These are phyloP conservation scores for Atherinosoma microstoma DNA, from an alignment of 2,797 vertebrate genomes.

Conservation along the genomic window DNA sequence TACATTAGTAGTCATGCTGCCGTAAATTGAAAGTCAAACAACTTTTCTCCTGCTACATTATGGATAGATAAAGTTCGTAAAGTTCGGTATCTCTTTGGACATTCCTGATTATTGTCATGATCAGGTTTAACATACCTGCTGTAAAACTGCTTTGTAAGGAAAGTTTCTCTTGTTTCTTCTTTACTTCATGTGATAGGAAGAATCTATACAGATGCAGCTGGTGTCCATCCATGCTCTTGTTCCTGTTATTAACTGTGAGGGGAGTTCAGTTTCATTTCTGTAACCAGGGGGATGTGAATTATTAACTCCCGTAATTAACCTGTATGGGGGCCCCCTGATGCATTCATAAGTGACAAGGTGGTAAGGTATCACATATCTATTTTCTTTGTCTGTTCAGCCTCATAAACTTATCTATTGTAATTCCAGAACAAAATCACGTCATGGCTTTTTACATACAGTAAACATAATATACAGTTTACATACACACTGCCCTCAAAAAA, in stretches of 20 bases:
- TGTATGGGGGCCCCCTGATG: constrained; percentile 13
- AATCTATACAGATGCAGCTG: neutral
- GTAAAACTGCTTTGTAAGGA: neutral
- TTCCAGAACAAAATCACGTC: neutral
- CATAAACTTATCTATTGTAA: constrained; percentile 14
- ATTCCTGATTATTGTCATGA: neutral
- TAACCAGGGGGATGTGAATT: constrained; percentile 44
- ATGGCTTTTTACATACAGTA: constrained; percentile 3
- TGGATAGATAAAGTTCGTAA: neutral
- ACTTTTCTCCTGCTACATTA: neutral
- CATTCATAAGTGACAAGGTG: constrained; percentile 8
- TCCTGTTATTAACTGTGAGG: constrained; percentile 29
- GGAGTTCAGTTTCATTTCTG: constrained; percentile 47
- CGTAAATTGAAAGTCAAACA: neutral
- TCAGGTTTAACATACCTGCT: neutral
- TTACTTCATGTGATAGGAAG: neutral
- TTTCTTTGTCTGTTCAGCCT: constrained; percentile 30
- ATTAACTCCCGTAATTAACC: constrained; percentile 59
- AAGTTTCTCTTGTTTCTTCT: neutral
- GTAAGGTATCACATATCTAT: constrained; percentile 27
- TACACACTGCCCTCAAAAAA: constrained; percentile 4
- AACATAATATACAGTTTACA: neutral
- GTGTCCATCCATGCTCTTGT: constrained; percentile 9
- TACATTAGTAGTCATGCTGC: neutral
- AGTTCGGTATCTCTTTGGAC: neutral